Percentiles rank a stretch among this genome's conserved stretches.
Conservation (phyloP, 2,113 vertebrate species). For the Shinisaurus crocodilurus region DNA sequence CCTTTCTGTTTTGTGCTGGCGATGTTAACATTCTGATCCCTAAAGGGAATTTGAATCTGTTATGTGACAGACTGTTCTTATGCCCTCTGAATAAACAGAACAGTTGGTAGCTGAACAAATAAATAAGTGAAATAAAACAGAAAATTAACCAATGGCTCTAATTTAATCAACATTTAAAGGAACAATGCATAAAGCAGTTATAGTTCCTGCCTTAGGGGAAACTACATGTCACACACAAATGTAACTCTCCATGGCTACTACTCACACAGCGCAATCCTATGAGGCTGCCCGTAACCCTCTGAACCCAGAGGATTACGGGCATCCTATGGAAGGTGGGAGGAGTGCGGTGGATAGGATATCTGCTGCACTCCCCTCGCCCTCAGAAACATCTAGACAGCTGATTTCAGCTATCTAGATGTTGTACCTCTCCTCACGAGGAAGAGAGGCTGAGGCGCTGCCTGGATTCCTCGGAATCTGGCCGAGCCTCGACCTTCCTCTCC, state of each 20-base stretch:
- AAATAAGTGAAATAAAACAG: constrained; percentile 50
- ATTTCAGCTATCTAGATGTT: too few relatives aligned
- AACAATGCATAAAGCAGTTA: background rate
- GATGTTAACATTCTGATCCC: constrained; percentile 52
- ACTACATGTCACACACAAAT: constrained; percentile 21
- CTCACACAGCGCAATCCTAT: too few relatives aligned
- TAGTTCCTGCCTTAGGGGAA: constrained; percentile 27
- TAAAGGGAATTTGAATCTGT: constrained; percentile 57
- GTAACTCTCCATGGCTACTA: background rate
- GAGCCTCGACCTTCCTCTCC: too few relatives aligned
- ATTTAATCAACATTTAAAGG: constrained; percentile 15
- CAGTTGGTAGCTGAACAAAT: constrained; percentile 50
- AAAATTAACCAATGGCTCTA: constrained; percentile 46
- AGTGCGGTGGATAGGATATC: too few relatives aligned
- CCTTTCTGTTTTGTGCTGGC: constrained; percentile 52
- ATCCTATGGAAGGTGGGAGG: too few relatives aligned
- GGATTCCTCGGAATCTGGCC: too few relatives aligned
- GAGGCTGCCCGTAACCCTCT: too few relatives aligned
- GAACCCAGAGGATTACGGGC: too few relatives aligned
- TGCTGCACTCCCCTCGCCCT: too few relatives aligned
- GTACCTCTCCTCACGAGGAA: too few relatives aligned
- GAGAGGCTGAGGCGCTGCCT: too few relatives aligned
- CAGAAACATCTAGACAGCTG: too few relatives aligned
- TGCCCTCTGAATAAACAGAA: background rate
- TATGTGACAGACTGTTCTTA: constrained; percentile 57